A percentile compares a stretch with the other conserved stretches of the same genome.
phyloP scores from a whole-genome alignment of 1,140 invertebrate species.

The Drosophila bocqueti region DNA sequence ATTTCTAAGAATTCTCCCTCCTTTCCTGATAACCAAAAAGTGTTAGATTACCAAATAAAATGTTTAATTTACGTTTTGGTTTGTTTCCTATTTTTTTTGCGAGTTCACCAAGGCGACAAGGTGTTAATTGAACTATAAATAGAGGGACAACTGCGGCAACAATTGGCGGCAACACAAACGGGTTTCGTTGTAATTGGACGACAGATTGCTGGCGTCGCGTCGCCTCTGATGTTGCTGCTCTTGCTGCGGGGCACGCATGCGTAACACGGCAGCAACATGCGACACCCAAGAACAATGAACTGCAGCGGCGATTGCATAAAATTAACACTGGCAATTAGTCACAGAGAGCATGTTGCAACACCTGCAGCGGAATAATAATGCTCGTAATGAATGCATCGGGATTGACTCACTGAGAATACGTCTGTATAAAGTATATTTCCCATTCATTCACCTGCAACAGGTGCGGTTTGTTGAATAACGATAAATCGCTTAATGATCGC shows the following conservation, averaged over 20 bases:
- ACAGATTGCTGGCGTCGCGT: constrained; percentile 39
- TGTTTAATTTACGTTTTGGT: constrained; percentile 41
- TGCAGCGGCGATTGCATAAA: constrained; percentile 65
- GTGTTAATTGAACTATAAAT: constrained; percentile 77
- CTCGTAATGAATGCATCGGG: constrained; percentile 8
- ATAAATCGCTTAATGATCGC: constrained; percentile 45
- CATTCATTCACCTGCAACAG: constrained; percentile 64
- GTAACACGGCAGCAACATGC: constrained; percentile 67
- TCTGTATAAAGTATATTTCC: neutral
- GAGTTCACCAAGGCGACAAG: constrained; percentile 59
- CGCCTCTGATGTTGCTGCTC: constrained; percentile 38
- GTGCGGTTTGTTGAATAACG: constrained; percentile 41
- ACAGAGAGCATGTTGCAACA: constrained; percentile 47
- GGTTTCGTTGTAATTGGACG: constrained; percentile 43
- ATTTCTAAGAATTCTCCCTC: neutral
- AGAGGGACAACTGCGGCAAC: constrained; percentile 59
- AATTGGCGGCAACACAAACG: constrained; percentile 61
- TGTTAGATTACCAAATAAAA: neutral
- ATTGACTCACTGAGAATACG: constrained; percentile 33
- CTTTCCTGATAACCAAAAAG: constrained; percentile 4
- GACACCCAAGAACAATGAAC: constrained; percentile 48
- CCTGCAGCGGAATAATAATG: constrained; percentile 17
- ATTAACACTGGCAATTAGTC: constrained; percentile 68
- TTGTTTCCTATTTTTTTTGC: constrained; percentile 53
- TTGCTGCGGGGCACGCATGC: constrained; percentile 66